Conservation (phyloP, 2,113 vertebrate genomes). For the Antechinus stuartii region DNA sequence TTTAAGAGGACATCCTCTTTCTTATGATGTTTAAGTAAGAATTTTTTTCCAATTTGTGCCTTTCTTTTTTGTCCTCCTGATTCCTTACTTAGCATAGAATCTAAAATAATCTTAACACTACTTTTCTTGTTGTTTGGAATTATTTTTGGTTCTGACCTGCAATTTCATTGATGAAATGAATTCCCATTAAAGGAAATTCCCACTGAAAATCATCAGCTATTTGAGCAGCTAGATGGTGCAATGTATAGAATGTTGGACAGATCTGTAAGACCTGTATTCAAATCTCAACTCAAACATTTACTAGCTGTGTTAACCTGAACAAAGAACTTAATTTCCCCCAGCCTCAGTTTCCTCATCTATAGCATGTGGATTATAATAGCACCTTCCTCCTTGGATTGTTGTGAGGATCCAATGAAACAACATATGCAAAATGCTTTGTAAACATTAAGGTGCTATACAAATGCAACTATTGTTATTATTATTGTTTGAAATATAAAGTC, state of each 20-base stretch:
- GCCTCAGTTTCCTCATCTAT: neutral
- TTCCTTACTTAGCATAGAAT: neutral
- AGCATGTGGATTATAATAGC: neutral
- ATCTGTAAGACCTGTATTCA: neutral
- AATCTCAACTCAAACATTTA: neutral
- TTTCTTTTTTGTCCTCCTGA: neutral
- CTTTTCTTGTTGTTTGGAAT: neutral
- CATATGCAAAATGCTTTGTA: neutral
- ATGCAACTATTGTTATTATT: neutral
- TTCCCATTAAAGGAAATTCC: neutral
- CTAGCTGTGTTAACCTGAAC: neutral
- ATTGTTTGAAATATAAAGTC: neutral
- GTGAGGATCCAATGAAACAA: neutral
- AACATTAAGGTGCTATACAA: neutral
- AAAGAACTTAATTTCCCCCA: neutral
- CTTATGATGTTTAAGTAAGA: neutral
- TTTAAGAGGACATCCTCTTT: neutral
- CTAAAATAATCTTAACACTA: neutral
- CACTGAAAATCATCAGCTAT: neutral
- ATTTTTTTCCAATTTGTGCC: neutral
- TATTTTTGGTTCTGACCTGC: neutral
- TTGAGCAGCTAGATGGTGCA: neutral
- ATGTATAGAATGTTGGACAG: neutral
- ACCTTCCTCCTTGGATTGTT: neutral
- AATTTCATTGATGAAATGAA: neutral